Percentiles rank a stretch among this genome's conserved stretches.
Evolutionary conservation across 2,888 invertebrate genomes (phyloP).

Genomic region (Gortyna flavago): DNA sequence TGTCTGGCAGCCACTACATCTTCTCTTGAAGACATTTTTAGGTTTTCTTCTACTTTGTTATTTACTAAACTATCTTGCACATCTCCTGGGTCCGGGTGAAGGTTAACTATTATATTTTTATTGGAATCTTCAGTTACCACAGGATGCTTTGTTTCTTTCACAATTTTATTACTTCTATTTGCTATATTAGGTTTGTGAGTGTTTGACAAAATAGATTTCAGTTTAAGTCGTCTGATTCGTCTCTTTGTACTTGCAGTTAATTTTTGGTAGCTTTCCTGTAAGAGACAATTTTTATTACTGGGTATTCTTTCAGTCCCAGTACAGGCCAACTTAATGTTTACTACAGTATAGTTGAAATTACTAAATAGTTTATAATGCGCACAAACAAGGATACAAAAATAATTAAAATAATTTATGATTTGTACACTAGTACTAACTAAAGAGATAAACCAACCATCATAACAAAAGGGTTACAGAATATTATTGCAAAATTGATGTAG

Average conservation of each 20-base stretch:
- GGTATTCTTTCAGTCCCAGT: not conserved
- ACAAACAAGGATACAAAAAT: not conserved
- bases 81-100: conserved; percentile 44
- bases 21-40: conserved; percentile 79
- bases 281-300: conserved; percentile 6
- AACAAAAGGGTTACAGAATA: conserved; percentile 9
- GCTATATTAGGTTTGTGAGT: conserved; percentile 19
- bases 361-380: conserved; percentile 4
- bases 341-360: not conserved
- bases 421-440: conserved; percentile 16
- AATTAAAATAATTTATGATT: not conserved
- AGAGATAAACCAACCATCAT: conserved; percentile 21
- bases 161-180: conserved; percentile 20
- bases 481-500: not conserved
- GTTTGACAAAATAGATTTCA: conserved; percentile 65
- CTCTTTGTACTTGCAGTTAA: conserved; percentile 73
- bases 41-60: conserved; percentile 52
- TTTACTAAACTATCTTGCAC: conserved; percentile 47
- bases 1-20: conserved; percentile 83
- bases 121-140: conserved; percentile 27
- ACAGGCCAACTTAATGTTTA: not conserved
- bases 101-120: conserved; percentile 25
- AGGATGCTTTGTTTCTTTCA: conserved; percentile 12
- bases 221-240: conserved; percentile 76
- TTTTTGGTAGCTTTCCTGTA: conserved; percentile 48